Evolutionary conservation across 2,888 invertebrate genomes (phyloP).

Genomic region (Drosophila neotestacea): DNA sequence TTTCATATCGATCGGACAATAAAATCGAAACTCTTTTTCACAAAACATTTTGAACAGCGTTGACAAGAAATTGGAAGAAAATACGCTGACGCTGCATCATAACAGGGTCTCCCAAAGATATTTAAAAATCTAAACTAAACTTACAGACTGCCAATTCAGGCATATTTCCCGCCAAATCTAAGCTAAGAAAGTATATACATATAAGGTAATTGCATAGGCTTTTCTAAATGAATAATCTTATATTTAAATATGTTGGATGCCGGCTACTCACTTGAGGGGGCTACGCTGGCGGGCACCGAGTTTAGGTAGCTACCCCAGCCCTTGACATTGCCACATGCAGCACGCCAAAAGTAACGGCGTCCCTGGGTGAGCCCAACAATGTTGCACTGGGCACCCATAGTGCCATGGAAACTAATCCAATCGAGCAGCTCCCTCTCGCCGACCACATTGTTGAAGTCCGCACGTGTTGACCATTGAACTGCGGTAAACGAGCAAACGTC

Average conservation of each 20-base stretch:
- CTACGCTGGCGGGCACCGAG: constrained; percentile 93
- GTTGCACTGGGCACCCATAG: constrained; percentile 86
- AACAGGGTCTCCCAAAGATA: too few species aligned
- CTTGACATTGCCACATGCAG: constrained; percentile 96
- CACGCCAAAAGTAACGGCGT: constrained; percentile 94
- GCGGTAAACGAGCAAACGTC: constrained; percentile 51
- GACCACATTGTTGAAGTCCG: constrained; percentile 92
- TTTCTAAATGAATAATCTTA: too few species aligned
- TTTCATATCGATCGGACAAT: too few species aligned
- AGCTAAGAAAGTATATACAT: too few species aligned
- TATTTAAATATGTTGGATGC: neutral
- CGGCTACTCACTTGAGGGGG: constrained; percentile 92
- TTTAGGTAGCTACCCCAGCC: constrained; percentile 93
- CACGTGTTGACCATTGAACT: constrained; percentile 97
- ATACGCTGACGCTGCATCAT: too few species aligned
- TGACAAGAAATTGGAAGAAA: too few species aligned
- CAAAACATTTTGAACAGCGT: too few species aligned
- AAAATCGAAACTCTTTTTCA: too few species aligned
- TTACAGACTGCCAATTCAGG: too few species aligned
- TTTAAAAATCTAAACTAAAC: too few species aligned
- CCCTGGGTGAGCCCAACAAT: constrained; percentile 93
- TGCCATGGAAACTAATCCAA: constrained; percentile 85
- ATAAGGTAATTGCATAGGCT: too few species aligned
- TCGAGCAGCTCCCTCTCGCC: constrained; percentile 92
- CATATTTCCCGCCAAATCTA: too few species aligned